phyloP scores from a whole-genome alignment of 1,140 invertebrate species.

The Schlechtendalia chinensis region DNA sequence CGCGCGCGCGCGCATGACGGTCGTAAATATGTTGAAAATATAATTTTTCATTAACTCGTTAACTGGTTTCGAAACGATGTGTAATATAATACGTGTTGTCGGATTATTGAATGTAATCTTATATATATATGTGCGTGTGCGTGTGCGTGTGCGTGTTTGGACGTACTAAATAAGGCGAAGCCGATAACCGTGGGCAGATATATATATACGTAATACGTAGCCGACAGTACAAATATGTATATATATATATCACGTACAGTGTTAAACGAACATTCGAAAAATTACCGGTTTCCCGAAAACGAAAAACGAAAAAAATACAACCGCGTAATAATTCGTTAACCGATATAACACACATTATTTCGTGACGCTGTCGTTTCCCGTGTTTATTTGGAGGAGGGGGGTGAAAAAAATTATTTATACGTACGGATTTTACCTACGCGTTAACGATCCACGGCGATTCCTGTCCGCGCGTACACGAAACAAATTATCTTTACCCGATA shows the following conservation, averaged over 20 bases:
- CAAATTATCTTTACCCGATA: too few relatives aligned
- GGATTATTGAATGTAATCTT: constrained; percentile 13
- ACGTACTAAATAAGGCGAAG: constrained; percentile 26
- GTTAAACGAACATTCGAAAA: constrained; percentile 7
- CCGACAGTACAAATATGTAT: neutral
- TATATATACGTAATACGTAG: too few relatives aligned
- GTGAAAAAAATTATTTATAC: neutral
- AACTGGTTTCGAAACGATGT: constrained; percentile 1
- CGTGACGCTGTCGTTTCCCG: neutral
- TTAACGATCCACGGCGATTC: too few relatives aligned
- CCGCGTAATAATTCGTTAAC: constrained; percentile 19
- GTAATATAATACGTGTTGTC: neutral
- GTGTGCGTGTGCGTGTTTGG: neutral
- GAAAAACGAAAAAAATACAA: constrained; percentile 8
- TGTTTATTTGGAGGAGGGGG: too few relatives aligned
- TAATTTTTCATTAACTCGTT: constrained; percentile 28
- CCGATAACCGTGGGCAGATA: constrained; percentile 22
- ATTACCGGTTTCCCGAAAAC: constrained; percentile 32
- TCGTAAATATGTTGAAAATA: constrained; percentile 1
- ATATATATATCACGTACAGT: neutral
- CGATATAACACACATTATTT: neutral
- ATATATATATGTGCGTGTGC: neutral
- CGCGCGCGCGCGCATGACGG: too few relatives aligned
- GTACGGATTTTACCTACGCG: too few relatives aligned
- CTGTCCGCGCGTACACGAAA: too few relatives aligned